These are phyloP conservation scores for Machaerirhynchus nigripectus DNA, from an alignment of 2,113 vertebrate genomes.

Conservation along the genomic window DNA sequence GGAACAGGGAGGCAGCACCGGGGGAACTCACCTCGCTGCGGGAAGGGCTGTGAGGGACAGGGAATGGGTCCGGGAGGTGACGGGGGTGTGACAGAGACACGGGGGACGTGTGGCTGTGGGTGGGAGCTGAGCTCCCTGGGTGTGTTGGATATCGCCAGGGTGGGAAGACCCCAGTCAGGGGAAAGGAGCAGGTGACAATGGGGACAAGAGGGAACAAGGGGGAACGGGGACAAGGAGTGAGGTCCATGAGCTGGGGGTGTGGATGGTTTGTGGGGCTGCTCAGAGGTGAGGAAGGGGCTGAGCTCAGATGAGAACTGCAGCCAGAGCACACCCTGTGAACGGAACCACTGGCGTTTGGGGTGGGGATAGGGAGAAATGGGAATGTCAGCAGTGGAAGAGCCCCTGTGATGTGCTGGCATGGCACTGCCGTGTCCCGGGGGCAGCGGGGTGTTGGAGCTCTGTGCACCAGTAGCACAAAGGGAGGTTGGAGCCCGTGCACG, in stretches of 20 bases:
- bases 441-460: not conserved
- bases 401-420: fast-evolving
- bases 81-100: not conserved
- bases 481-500: fast-evolving
- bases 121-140: not conserved
- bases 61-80: fast-evolving
- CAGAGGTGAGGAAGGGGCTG: not conserved
- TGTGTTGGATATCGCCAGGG: too few species aligned
- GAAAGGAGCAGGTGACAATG: not conserved
- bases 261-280: not conserved
- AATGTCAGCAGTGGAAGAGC: not conserved
- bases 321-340: not conserved
- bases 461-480: not conserved
- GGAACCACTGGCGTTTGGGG: not conserved
- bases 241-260: too few species aligned
- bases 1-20: fast-evolving
- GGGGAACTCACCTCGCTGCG: not conserved
- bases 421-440: not conserved
- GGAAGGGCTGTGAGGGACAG: not conserved
- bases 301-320: not conserved
- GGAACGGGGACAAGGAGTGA: not conserved
- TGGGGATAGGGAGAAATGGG: not conserved
- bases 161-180: not conserved
- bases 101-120: not conserved
- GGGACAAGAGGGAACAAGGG: not conserved